Conservation (phyloP, 2,888 invertebrate species). For the Drosophila borborema region DNA sequence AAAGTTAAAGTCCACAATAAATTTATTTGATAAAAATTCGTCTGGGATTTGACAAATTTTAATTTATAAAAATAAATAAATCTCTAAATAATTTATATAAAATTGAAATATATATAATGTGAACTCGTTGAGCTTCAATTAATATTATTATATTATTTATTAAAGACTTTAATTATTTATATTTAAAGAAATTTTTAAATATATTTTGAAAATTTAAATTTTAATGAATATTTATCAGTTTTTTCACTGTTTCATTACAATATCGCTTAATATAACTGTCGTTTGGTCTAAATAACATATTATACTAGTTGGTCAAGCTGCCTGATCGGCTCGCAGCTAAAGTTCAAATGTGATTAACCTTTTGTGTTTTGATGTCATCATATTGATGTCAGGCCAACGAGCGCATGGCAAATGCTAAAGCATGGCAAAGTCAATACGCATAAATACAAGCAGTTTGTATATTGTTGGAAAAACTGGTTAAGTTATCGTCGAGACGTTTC, state of each 20-base stretch:
- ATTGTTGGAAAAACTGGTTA: constrained; percentile 58
- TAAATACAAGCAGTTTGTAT: constrained; percentile 10
- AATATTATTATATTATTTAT: not conserved
- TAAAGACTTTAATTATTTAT: too few relatives aligned
- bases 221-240: not conserved
- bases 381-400: constrained; percentile 61
- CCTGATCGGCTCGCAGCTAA: constrained; percentile 2
- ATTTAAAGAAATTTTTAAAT: too few relatives aligned
- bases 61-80: too few relatives aligned
- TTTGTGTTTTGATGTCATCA: constrained; percentile 67
- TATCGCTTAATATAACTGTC: constrained; percentile 1
- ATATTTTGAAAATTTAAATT: too few relatives aligned
- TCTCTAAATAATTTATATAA: too few relatives aligned
- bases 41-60: too few relatives aligned
- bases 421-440: constrained; percentile 32
- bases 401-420: constrained; percentile 28
- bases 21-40: too few relatives aligned
- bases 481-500: constrained; percentile 42
- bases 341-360: constrained; percentile 81
- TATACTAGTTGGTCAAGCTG: not conserved
- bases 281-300: constrained; percentile 7
- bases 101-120: not conserved
- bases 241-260: not conserved
- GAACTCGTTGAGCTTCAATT: too few relatives aligned
- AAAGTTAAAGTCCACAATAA: too few relatives aligned